Evolutionary conservation across 2,113 vertebrate genomes (phyloP).

Genomic region (Pangasianodon gigas): DNA sequence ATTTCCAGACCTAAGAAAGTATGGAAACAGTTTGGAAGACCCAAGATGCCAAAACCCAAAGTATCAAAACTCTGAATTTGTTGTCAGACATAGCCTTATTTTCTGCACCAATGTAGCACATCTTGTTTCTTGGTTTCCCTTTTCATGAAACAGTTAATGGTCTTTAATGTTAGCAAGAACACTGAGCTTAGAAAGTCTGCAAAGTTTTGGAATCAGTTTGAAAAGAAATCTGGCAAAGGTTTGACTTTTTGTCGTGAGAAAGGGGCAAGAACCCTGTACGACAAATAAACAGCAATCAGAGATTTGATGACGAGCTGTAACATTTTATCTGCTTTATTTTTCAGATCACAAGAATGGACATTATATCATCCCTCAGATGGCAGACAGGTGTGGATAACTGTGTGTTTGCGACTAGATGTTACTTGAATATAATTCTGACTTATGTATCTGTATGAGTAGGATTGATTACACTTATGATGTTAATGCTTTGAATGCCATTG

Average conservation of each 20-base stretch:
- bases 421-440: not conserved
- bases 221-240: not conserved
- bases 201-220: not conserved
- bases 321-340: conserved; percentile 33
- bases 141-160: not conserved
- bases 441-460: not conserved
- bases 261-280: not conserved
- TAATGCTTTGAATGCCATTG: conserved; percentile 5
- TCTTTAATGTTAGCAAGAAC: not conserved
- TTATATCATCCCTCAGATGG: conserved; percentile 99
- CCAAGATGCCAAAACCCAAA: not conserved
- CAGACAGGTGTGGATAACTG: conserved; percentile 86
- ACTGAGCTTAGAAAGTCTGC: not conserved
- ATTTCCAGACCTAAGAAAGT: not conserved
- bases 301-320: not conserved
- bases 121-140: too few relatives aligned
- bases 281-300: not conserved
- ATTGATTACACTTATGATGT: not conserved
- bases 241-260: not conserved
- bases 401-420: not conserved
- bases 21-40: not conserved
- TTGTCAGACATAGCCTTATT: not conserved
- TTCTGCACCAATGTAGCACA: not conserved
- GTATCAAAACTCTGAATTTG: not conserved
- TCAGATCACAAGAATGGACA: conserved; percentile 98